Percentiles rank a stretch among this genome's conserved stretches.
Evolutionary conservation across 1,140 invertebrate genomes (phyloP).

Genomic region (Pygmarrhopalites habei): DNA sequence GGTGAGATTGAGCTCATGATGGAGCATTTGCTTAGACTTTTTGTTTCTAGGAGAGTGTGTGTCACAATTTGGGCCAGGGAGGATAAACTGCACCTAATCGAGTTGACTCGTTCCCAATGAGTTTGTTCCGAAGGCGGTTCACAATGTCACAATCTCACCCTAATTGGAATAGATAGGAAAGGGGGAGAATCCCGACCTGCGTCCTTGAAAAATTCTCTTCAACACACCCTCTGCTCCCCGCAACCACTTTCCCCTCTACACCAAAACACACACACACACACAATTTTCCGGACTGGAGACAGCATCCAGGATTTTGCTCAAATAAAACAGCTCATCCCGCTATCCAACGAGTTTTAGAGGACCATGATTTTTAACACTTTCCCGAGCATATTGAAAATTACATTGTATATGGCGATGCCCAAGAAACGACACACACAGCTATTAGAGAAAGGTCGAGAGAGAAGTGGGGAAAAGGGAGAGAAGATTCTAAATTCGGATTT

Average conservation of each 20-base stretch:
- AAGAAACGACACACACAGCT: too few species aligned
- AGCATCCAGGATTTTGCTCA: neutral
- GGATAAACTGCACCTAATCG: conserved; percentile 25
- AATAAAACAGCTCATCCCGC: too few species aligned
- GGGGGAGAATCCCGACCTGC: conserved; percentile 19
- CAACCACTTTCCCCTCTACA: neutral
- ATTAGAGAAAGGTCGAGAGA: too few species aligned
- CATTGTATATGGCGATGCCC: too few species aligned
- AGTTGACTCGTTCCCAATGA: conserved; percentile 36
- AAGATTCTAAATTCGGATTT: neutral
- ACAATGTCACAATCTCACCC: conserved; percentile 32
- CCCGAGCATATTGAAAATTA: neutral
- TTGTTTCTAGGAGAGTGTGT: conserved; percentile 3
- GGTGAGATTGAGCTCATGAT: conserved; percentile 1
- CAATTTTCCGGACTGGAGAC: neutral
- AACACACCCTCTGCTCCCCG: neutral
- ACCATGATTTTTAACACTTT: too few species aligned
- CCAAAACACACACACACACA: neutral
- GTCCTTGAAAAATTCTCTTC: conserved; percentile 4
- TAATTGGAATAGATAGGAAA: conserved; percentile 38
- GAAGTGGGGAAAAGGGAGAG: too few species aligned
- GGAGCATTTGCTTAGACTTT: neutral
- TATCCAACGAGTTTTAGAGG: too few species aligned
- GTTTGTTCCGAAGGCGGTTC: conserved; percentile 37
- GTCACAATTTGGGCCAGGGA: too few species aligned